These are phyloP conservation scores for Willisornis vidua DNA, from an alignment of 2,113 vertebrate genomes.

Conservation along the genomic window DNA sequence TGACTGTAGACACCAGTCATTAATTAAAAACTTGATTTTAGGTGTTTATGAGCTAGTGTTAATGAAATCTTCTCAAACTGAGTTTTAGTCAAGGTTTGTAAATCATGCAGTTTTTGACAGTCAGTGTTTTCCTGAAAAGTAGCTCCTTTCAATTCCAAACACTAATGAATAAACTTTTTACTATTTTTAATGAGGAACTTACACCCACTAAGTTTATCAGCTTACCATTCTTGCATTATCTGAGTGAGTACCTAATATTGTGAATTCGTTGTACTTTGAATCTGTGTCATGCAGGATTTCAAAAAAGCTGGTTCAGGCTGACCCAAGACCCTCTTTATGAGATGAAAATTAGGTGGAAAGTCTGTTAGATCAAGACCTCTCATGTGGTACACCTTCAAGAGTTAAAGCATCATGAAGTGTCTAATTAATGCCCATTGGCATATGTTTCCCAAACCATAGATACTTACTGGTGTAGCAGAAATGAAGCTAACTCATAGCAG, in stretches of 20 bases:
- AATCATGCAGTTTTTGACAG: neutral
- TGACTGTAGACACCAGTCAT: neutral
- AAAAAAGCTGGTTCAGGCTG: neutral
- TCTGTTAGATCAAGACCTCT: neutral
- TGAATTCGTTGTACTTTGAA: neutral
- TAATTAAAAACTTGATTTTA: neutral
- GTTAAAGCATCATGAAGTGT: neutral
- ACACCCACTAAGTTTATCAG: neutral
- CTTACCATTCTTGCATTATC: neutral
- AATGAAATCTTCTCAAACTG: neutral
- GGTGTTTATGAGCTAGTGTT: neutral
- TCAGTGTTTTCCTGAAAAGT: neutral
- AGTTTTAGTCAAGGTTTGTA: neutral
- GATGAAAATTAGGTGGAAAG: neutral
- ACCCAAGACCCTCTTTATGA: neutral
- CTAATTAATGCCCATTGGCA: neutral
- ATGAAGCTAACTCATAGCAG: neutral
- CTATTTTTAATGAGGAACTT: neutral
- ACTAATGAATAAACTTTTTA: neutral
- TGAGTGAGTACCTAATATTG: neutral
- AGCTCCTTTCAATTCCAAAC: neutral
- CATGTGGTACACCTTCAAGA: neutral
- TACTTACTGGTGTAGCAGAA: neutral
- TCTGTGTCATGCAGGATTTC: neutral
- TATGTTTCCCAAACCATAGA: neutral